These are phyloP conservation scores for Tupiocoris notatus DNA, from an alignment of 2,888 invertebrate species.

Conservation along the genomic window DNA sequence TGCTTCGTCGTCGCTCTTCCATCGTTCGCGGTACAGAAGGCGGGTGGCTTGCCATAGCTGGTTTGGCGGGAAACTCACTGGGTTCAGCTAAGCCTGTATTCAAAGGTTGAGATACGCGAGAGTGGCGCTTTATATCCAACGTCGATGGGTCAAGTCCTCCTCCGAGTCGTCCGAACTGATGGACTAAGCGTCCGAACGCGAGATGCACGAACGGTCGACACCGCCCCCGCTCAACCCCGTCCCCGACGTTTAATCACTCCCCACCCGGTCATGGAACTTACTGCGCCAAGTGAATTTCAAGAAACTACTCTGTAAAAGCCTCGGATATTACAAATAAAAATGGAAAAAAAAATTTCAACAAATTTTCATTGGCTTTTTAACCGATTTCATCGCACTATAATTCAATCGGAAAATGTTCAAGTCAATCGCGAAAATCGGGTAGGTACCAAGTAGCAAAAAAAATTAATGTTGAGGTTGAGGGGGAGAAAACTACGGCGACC, in stretches of 20 bases:
- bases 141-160: not conserved
- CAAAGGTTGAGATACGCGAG: not conserved
- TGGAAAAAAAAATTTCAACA: too few relatives aligned
- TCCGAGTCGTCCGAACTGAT: not conserved
- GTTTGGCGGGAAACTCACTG: not conserved
- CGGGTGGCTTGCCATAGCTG: constrained; percentile 15
- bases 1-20: constrained; percentile 39
- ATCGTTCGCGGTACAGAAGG: constrained; percentile 19
- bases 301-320: too few relatives aligned
- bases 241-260: not conserved
- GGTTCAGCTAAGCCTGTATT: too few relatives aligned
- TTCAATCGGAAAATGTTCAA: too few relatives aligned
- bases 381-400: too few relatives aligned
- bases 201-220: not conserved
- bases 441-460: too few relatives aligned
- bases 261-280: not conserved
- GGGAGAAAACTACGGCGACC: too few relatives aligned
- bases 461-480: too few relatives aligned
- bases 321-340: too few relatives aligned
- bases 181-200: not conserved
- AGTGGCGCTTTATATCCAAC: not conserved
- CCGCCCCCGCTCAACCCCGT: not conserved
- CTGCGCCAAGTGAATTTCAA: too few relatives aligned
- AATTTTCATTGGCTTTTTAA: too few relatives aligned
- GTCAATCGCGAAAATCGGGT: too few relatives aligned